These are phyloP conservation scores for Sebastes miniatus DNA, from an alignment of 2,797 vertebrate genomes.

Conservation along the genomic window DNA sequence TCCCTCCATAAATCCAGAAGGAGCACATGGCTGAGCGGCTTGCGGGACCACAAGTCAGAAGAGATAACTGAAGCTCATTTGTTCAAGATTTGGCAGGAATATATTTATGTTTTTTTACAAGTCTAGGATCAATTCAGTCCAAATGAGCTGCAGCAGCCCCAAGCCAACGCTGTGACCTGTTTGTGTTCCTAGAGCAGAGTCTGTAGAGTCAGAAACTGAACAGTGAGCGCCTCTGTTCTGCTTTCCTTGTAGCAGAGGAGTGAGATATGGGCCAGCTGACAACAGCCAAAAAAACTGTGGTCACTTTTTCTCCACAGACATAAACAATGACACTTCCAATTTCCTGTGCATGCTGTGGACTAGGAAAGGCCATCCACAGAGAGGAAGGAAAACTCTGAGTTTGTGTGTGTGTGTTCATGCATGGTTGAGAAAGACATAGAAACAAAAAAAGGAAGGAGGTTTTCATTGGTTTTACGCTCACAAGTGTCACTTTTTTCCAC, in stretches of 20 bases:
- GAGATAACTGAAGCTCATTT: constrained; percentile 52
- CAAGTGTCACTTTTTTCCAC: constrained; percentile 6
- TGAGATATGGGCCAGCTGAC: constrained; percentile 69
- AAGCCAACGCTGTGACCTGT: constrained; percentile 44
- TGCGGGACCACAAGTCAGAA: constrained; percentile 19
- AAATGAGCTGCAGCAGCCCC: constrained; percentile 36
- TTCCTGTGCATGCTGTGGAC: constrained; percentile 68
- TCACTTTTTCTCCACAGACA: constrained; percentile 72
- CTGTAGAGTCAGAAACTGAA: constrained; percentile 35
- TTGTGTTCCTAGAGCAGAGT: constrained; percentile 45
- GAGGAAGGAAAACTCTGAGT: constrained; percentile 59
- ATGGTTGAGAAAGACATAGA: constrained; percentile 10
- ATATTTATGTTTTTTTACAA: constrained; percentile 44
- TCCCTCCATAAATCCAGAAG: constrained; percentile 33
- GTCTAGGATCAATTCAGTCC: constrained; percentile 34
- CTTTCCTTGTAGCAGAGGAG: constrained; percentile 53
- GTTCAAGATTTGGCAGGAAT: constrained; percentile 48
- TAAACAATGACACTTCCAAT: constrained; percentile 80
- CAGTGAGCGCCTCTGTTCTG: constrained; percentile 67
- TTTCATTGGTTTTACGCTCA: constrained; percentile 26
- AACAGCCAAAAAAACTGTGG: constrained; percentile 66
- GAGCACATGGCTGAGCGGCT: constrained; percentile 20
- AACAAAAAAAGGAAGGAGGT: constrained; percentile 8
- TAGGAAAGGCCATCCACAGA: constrained; percentile 52
- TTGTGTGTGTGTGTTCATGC: constrained; percentile 29